Evolutionary conservation across 1,140 invertebrate species (phyloP), one percentile per base, ranked within the genome.

Genomic region (Idris sp.): DNA sequence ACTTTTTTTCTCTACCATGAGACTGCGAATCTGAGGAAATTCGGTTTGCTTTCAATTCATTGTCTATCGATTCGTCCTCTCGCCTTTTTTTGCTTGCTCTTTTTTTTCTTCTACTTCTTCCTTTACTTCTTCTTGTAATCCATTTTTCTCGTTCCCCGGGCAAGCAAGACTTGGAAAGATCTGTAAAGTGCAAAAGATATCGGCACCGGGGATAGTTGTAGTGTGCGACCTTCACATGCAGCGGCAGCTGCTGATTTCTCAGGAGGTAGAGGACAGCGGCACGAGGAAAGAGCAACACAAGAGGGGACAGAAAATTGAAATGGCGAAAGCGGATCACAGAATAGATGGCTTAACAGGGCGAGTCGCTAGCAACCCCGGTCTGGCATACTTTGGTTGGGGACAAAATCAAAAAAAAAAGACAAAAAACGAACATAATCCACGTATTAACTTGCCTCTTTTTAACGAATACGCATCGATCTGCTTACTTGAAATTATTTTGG

Each of bases 271-370:
- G 25, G 26, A 33, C 54, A 40, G 18, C 38, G 62, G 35, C 61
- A n/a, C n/a, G n/a, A n/a, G 48, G 72, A 79, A 79, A 78, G 74
- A 79, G 77, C 74, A 76, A 77, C 77, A 78, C 48, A n/a, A n/a
- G 72, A 75, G 78, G 78, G 78, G 78, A 79, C 74, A 76, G 79
- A 79, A 83, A 84, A 84, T 84, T 84, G 82, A 84, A 84, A 83
- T 83, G 81, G 82, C 80, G 80, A 83, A 84, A 84, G 82, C 82
- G 82, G 83, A 83, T 84, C 83, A 83, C 76, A 65, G 81, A 81
- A 82, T 82, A 81, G 81, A 77, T 82, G 81, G 78, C 79, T 81
- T 81, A 68, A 68, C 65, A 58, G 49, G 46, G 58, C 64, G 58
- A 43, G 74, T 36, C 69, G 48, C n/a, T n/a, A n/a, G n/a, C n/a